Conservation (phyloP, 2,113 vertebrate genomes). For the Pollimyrus isidori region DNA sequence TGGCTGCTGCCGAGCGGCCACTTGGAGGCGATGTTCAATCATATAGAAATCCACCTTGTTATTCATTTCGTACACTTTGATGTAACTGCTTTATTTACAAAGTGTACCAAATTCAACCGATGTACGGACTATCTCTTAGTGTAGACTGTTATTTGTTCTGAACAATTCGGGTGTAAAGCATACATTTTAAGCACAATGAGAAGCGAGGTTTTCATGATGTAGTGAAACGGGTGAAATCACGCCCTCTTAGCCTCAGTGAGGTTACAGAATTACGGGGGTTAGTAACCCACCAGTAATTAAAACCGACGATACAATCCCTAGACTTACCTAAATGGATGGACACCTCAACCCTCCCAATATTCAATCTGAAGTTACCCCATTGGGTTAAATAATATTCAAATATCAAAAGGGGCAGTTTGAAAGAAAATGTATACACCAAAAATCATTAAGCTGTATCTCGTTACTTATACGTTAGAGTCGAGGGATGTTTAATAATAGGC, state of each 20-base stretch:
- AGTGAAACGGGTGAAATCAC: background rate
- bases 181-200: background rate
- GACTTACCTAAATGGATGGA: background rate
- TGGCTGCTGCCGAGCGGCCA: background rate
- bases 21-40: constrained; percentile 20
- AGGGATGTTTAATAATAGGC: background rate
- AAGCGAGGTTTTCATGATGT: background rate
- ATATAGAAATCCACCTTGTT: background rate
- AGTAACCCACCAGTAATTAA: background rate
- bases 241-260: background rate
- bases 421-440: background rate
- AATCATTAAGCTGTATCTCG: background rate
- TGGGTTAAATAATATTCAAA: background rate
- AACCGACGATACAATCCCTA: background rate
- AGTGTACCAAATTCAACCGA: background rate
- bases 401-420: background rate
- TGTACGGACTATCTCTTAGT: background rate
- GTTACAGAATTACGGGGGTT: background rate
- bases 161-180: background rate
- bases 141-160: background rate
- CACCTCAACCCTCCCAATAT: background rate
- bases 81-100: background rate
- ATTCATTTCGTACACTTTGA: background rate
- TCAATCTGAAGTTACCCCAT: background rate
- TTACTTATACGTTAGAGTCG: background rate